Evolutionary conservation across 1,140 invertebrate species (phyloP).

Genomic region (Heliconius himera): DNA sequence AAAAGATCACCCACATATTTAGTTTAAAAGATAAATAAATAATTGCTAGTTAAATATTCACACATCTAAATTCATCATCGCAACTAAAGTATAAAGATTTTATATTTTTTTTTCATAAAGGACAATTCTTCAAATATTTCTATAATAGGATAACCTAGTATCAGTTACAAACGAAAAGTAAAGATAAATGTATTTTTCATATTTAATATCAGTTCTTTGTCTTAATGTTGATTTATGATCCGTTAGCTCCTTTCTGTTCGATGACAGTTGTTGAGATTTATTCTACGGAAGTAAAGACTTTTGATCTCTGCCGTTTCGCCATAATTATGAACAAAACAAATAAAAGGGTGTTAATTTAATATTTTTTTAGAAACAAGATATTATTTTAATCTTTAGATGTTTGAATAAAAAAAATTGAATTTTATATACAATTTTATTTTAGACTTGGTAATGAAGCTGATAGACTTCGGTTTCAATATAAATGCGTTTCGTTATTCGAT

Average conservation of each 20-base stretch:
- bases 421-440: too few species aligned
- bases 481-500: too few species aligned
- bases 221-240: constrained; percentile 44
- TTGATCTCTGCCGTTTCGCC: constrained; percentile 47
- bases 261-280: constrained; percentile 54
- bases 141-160: neutral
- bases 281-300: constrained; percentile 52
- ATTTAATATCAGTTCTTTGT: constrained; percentile 41
- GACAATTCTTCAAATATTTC: too few species aligned
- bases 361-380: constrained; percentile 20
- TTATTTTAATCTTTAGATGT: neutral
- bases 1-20: too few species aligned
- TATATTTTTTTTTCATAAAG: too few species aligned
- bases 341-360: constrained; percentile 14
- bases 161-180: constrained; percentile 1
- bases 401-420: neutral
- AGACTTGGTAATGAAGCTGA: too few species aligned
- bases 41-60: too few species aligned
- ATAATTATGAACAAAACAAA: constrained; percentile 27
- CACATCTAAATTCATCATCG: too few species aligned
- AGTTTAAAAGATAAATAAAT: too few species aligned
- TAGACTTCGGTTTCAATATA: too few species aligned
- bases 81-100: too few species aligned
- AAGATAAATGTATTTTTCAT: constrained; percentile 6
- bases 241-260: constrained; percentile 34